A percentile compares a stretch with the other conserved stretches of the same genome.
phyloP scores from a whole-genome alignment of 2,797 vertebrate species.

The Aythya fuligula region DNA sequence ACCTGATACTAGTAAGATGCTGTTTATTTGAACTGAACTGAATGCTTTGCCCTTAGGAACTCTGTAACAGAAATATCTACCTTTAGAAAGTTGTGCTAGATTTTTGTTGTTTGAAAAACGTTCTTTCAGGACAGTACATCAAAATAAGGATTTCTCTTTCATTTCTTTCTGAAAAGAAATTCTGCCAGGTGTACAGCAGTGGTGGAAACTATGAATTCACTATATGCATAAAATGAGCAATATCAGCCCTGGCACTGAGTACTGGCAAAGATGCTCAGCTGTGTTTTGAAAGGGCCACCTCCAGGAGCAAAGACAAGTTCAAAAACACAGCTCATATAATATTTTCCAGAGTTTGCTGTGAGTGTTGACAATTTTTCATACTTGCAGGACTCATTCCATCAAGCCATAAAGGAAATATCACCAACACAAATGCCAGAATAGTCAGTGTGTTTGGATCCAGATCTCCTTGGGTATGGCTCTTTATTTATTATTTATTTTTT shows the following conservation, averaged over 20 bases:
- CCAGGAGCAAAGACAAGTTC: conserved; percentile 27
- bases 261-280: not conserved
- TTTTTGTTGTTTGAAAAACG: not conserved
- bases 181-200: not conserved
- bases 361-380: not conserved
- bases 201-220: conserved; percentile 26
- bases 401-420: conserved; percentile 12
- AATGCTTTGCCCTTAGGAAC: not conserved
- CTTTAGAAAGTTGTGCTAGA: not conserved
- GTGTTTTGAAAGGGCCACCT: conserved; percentile 49
- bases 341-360: conserved; percentile 43
- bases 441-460: not conserved
- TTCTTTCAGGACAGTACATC: not conserved
- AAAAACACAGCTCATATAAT: not conserved
- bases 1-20: not conserved
- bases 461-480: not conserved
- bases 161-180: not conserved
- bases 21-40: not conserved
- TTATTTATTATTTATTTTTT: not conserved
- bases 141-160: not conserved
- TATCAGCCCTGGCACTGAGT: not conserved
- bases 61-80: not conserved
- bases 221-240: not conserved
- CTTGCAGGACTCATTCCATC: not conserved
- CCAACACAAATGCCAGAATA: not conserved